These are phyloP conservation scores for Clusia tigrina DNA, from an alignment of 2,888 invertebrate genomes.

Conservation along the genomic window DNA sequence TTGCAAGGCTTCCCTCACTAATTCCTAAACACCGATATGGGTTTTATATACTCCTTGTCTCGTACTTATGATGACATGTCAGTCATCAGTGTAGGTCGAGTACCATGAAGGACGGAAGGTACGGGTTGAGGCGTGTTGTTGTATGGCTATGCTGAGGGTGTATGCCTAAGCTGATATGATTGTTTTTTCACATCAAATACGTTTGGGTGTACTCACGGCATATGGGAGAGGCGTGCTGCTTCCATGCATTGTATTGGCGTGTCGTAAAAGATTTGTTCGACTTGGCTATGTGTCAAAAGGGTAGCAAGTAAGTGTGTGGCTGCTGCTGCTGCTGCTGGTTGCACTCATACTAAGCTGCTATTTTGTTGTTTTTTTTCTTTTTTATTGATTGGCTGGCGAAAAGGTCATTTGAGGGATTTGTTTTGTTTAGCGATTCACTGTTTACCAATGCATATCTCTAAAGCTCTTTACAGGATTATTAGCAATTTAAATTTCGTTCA, in stretches of 20 bases:
- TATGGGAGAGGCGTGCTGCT: not conserved
- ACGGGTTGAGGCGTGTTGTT: not conserved
- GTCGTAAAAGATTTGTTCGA: not conserved
- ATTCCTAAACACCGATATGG: constrained; percentile 14
- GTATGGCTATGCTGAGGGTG: not conserved
- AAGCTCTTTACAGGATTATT: not conserved
- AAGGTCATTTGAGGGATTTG: not conserved
- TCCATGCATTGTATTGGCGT: not conserved
- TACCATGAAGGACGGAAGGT: not conserved
- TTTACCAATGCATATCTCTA: not conserved
- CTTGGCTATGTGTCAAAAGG: not conserved
- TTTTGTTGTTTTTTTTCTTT: not conserved
- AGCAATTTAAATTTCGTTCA: not conserved
- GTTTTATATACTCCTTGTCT: not conserved
- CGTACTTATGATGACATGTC: not conserved
- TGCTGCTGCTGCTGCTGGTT: not conserved
- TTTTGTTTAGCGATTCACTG: not conserved
- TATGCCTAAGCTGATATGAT: constrained; percentile 27
- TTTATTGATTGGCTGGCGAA: not conserved
- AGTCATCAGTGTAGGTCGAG: not conserved
- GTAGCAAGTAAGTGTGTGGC: not conserved
- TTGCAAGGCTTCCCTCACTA: constrained; percentile 10
- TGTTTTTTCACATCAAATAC: constrained; percentile 11
- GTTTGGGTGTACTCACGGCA: not conserved
- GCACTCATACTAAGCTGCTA: not conserved